These are phyloP conservation scores for Colletes gigas DNA, from an alignment of 1,140 invertebrate genomes.

Conservation along the genomic window DNA sequence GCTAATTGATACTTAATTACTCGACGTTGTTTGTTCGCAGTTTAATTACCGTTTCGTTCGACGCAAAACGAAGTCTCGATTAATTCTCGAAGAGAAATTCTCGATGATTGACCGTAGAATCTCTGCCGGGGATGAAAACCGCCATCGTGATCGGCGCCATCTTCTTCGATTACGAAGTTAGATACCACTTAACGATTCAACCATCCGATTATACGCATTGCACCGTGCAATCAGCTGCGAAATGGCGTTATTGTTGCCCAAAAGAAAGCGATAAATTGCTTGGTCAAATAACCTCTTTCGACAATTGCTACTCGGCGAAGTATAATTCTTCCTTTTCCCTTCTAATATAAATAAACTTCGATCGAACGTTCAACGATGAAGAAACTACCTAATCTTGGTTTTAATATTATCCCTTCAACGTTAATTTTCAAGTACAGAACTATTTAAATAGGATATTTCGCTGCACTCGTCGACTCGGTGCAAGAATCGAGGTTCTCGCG, in stretches of 20 bases:
- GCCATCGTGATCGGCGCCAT: neutral
- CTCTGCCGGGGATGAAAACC: neutral
- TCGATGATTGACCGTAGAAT: neutral
- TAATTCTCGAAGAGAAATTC: neutral
- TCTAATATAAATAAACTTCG: too few relatives aligned
- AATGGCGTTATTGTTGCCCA: conserved; percentile 1
- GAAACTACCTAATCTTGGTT: too few relatives aligned
- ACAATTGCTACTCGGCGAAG: neutral
- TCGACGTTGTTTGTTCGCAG: too few relatives aligned
- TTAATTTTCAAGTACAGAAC: too few relatives aligned
- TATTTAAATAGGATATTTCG: too few relatives aligned
- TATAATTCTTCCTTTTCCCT: neutral
- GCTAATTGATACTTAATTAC: neutral
- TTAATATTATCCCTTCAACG: too few relatives aligned
- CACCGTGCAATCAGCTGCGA: neutral
- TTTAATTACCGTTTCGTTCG: neutral
- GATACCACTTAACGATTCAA: neutral
- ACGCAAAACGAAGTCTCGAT: neutral
- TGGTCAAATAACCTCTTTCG: neutral
- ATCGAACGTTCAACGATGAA: neutral
- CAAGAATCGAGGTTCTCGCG: too few relatives aligned
- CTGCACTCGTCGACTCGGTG: too few relatives aligned
- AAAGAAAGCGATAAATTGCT: neutral
- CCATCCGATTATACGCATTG: neutral
- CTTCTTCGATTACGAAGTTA: neutral